Evolutionary conservation across 2,888 invertebrate genomes (phyloP), one percentile per base, ranked within the genome.

Genomic region (Drosophila mercatorum): DNA sequence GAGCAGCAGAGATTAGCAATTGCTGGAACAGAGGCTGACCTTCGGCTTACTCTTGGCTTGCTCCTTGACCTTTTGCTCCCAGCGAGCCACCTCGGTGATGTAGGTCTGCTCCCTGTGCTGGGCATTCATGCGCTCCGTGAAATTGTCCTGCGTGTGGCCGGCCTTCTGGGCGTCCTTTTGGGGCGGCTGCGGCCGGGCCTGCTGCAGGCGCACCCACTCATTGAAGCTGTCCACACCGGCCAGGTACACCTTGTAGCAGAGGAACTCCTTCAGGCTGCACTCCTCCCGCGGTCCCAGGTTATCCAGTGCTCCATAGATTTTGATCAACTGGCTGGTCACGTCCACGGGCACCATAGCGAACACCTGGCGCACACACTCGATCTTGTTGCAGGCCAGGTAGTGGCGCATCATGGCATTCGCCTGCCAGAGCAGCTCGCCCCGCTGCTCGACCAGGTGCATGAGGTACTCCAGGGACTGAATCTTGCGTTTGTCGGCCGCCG

Each of bases 391-490:
- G 2, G 96, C 96, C 71, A 98, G 94, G 92, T 98, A 98, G 66
- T 95, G 95, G 70, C 98, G 95, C 88, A 98, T 96, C 91, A 98
- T 94, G 17, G 97, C 95, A 94, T 98, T 98, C n/a, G 97, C 95
- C 90, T 98, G 96, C 94, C 95, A 95, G 28, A 98, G 91, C 11
- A 97, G 96, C 93, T 98, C 98, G 44, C 95, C 94, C 47, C 96
- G 93, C 92, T 98, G 98, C 55, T 95, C 94, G 14, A 95, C 94
- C 88, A 97, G 95, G 84, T 97, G 96, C 31, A 96, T 94, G 10
- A 98, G 93, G 97, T 98, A 98, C 91, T 98, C 98, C 3, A 98
- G 93, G 1, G 97, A 95, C 40, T 95, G 95, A 57, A 97, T 96
- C 92, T 96, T 96, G 70, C 94, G 94, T 64, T 95, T 93, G 91